Evolutionary conservation across 2,113 vertebrate species (phyloP), one percentile per base, ranked within the genome.

Genomic region (Hystrix brachyura): DNA sequence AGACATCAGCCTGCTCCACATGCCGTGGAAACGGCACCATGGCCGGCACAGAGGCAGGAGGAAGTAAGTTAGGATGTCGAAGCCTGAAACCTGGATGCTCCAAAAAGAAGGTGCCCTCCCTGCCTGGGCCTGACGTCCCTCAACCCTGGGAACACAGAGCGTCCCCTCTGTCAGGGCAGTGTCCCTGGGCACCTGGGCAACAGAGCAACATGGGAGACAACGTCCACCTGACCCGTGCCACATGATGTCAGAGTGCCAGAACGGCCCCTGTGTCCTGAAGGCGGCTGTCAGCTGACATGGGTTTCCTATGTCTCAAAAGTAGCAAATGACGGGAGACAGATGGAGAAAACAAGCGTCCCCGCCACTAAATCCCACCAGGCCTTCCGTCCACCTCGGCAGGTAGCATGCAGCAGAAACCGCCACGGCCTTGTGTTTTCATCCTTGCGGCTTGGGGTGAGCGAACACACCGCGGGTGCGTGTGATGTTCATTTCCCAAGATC

Each of bases 241-340:
- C 2, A 0, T 0, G 1, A 8, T 9, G 3, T 25, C 34, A 4
- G 27, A 4, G 34, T 2, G 57, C 64, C 69, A 25, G 7, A 11
- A 27, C 5, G 3, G 32, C 57, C 4, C 0, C 34, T 3, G 2
- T n/a, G 3, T 38, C 76, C 76, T 46, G 4, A 67, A 23, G 43
- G 4, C 15, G 12, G 43, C 2, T 0, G 7, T 57, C 62, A 17
- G 15, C 1, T 1, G 0, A 1, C 2, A 23, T 29, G 55, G 80
- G 1, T 48, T 62, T 87, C 21, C 59, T 32, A 5, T 8, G 80
- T 59, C 32, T 65, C 23, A 15, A 62, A 72, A n/a, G 23, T 4
- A 27, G 5, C 0, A 32, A 13, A 2, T 0, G 9, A 71, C 38
- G 55, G 60, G 48, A 27, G 43, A 48, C 14, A 4, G 46, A 51